phyloP scores from a whole-genome alignment of 2,113 vertebrate species.

The Megaceryle maxima region DNA sequence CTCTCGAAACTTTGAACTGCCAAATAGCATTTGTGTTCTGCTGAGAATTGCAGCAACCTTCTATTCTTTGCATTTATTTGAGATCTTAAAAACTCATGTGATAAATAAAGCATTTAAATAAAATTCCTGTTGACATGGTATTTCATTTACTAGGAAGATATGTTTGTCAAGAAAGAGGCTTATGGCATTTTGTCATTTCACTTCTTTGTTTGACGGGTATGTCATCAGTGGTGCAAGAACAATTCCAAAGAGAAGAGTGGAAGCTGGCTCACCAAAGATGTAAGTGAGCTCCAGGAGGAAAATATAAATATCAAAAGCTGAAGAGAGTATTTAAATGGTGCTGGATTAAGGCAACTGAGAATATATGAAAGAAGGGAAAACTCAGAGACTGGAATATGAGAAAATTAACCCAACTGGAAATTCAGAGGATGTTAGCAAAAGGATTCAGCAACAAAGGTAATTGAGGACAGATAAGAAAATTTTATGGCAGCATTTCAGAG shows the following conservation, averaged over 20 bases:
- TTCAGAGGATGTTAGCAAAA: not conserved
- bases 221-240: not conserved
- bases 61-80: not conserved
- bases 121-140: not conserved
- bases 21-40: not conserved
- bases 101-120: not conserved
- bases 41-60: not conserved
- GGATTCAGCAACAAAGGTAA: not conserved
- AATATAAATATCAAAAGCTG: not conserved
- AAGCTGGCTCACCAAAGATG: not conserved
- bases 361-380: not conserved
- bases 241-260: not conserved
- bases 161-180: not conserved
- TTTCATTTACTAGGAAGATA: not conserved
- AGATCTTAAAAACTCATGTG: not conserved
- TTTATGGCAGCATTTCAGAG: not conserved
- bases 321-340: not conserved
- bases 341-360: not conserved
- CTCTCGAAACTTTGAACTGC: not conserved
- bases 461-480: not conserved
- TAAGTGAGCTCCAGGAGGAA: not conserved
- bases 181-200: not conserved
- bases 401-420: not conserved
- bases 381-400: not conserved
- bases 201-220: not conserved